Conservation (phyloP, 2,113 vertebrate genomes). For the Corvus moneduloides region DNA sequence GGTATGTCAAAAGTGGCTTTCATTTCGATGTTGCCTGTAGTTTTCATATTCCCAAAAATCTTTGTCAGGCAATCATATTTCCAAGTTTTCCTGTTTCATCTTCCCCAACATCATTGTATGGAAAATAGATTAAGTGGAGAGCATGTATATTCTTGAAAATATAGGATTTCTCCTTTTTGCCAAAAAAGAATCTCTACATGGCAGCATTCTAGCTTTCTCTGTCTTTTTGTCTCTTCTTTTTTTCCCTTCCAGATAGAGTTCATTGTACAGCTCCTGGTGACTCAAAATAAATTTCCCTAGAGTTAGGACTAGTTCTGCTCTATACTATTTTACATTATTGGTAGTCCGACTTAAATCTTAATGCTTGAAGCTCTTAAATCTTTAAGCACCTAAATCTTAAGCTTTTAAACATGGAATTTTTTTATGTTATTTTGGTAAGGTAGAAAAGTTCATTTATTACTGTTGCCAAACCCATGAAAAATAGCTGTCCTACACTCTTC, state of each 20-base stretch:
- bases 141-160: not conserved
- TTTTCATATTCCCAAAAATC: too few relatives aligned
- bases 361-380: not conserved
- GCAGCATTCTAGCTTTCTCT: not conserved
- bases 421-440: not conserved
- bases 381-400: not conserved
- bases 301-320: not conserved
- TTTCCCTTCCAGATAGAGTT: rapidly evolving
- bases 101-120: too few relatives aligned
- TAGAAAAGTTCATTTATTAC: not conserved
- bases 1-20: too few relatives aligned
- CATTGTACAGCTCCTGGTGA: not conserved
- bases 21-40: too few relatives aligned
- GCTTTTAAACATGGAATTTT: not conserved
- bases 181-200: not conserved
- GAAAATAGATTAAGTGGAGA: not conserved
- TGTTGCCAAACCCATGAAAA: not conserved
- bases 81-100: too few relatives aligned
- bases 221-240: not conserved
- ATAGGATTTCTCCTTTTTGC: not conserved
- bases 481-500: not conserved
- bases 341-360: not conserved
- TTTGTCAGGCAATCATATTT: too few relatives aligned
- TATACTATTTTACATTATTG: not conserved
- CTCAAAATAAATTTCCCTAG: not conserved